These are phyloP conservation scores for Malurus alboscapulatus DNA, from an alignment of 2,113 vertebrate genomes.

Conservation along the genomic window DNA sequence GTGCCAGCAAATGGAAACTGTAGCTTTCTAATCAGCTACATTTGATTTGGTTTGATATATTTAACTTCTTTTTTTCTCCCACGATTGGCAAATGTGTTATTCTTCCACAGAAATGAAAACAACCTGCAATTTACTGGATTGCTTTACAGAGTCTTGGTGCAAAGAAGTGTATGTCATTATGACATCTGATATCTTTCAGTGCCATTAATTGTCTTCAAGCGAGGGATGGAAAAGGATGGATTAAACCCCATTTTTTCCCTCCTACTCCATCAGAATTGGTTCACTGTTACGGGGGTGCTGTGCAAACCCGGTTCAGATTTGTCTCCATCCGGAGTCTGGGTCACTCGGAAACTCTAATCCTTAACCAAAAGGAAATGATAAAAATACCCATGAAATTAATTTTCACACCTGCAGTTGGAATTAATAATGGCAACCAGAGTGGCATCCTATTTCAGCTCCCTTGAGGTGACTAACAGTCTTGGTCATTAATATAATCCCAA, in stretches of 20 bases:
- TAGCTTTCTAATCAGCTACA: conserved; percentile 42
- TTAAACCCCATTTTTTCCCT: background rate
- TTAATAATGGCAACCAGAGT: conserved; percentile 48
- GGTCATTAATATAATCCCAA: conserved; percentile 63
- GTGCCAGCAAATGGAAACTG: background rate
- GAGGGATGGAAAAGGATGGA: background rate
- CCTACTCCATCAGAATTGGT: background rate
- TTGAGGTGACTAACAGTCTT: conserved; percentile 66
- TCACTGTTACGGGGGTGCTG: background rate
- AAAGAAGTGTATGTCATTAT: background rate
- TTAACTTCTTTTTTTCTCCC: conserved; percentile 21
- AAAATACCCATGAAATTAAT: conserved; percentile 56
- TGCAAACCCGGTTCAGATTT: background rate
- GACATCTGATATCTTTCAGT: conserved; percentile 26
- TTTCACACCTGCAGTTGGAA: conserved; percentile 61
- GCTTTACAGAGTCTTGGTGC: conserved; percentile 4
- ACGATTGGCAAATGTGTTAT: background rate
- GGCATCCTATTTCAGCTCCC: conserved; percentile 62
- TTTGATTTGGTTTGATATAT: conserved; percentile 58
- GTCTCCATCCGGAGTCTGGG: background rate
- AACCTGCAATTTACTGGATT: background rate
- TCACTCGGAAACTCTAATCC: conserved; percentile 32
- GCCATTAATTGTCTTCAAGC: background rate
- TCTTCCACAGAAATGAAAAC: conserved; percentile 32
- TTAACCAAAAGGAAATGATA: conserved; percentile 52